phyloP scores from a whole-genome alignment of 2,797 vertebrate species.

The Bucorvus abyssinicus region DNA sequence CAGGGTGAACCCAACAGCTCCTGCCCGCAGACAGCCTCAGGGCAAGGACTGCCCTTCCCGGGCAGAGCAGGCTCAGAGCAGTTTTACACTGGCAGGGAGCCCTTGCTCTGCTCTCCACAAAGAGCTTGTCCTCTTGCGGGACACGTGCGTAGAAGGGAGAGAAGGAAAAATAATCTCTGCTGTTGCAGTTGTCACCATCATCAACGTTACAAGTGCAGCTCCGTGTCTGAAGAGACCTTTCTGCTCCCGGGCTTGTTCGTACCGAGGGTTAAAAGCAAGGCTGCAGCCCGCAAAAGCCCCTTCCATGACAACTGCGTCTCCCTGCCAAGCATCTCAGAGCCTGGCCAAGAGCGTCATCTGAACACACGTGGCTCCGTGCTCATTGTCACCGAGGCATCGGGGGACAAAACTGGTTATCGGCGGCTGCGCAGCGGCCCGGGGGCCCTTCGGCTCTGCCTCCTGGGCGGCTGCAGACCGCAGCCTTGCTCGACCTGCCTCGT shows the following conservation, averaged over 20 bases:
- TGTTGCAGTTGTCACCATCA: background rate
- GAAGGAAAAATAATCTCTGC: background rate
- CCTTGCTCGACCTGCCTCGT: rapidly evolving
- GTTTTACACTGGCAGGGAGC: rapidly evolving
- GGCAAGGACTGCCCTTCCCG: background rate
- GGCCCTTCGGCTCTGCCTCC: background rate
- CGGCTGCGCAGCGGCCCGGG: rapidly evolving
- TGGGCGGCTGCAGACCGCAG: rapidly evolving
- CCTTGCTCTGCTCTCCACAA: background rate
- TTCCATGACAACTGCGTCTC: background rate
- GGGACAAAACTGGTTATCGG: background rate
- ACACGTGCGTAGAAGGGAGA: rapidly evolving
- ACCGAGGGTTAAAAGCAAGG: background rate
- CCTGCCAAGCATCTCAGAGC: background rate
- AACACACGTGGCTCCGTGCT: background rate
- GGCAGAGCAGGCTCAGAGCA: rapidly evolving
- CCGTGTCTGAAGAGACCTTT: background rate
- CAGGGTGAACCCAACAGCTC: background rate
- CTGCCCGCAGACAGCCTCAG: background rate
- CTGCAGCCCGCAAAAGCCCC: background rate
- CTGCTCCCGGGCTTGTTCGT: background rate
- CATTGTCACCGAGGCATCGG: background rate
- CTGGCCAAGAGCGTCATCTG: background rate
- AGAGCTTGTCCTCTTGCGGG: background rate
- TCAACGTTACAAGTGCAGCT: background rate